Evolutionary conservation across 2,113 vertebrate genomes (phyloP), one percentile per base, ranked within the genome.

Genomic region (Tichodroma muraria): DNA sequence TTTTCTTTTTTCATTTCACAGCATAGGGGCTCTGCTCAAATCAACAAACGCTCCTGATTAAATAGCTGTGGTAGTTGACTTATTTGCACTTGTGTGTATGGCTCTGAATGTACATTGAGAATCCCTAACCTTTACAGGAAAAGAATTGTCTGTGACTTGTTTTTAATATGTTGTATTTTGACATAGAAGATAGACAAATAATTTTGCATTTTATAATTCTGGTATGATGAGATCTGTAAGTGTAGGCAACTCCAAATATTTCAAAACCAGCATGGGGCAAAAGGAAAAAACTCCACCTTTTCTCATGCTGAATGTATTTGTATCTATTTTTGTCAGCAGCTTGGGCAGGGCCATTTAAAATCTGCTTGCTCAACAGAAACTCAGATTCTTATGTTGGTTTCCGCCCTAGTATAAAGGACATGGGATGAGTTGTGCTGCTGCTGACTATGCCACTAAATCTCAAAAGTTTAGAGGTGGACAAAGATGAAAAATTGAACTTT

Each of bases 1-100:
- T 99, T 98, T 98, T 98, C 98, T 98, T 98, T 98, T 99, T 99
- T 99, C 97, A 98, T 98, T 98, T 98, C 98, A 98, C 98, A 98
- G 98, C 98, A 98, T 98, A 98, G 98, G 97, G 98, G 96, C 97
- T 98, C 97, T 96, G 97, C 98, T 98, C 98, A 98, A 98, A 98
- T 98, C 98, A 98, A 98, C 98, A 98, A 98, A 98, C 95, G 96
- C 96, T 97, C 96, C 97, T 98, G 98, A 98, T 98, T 98, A 98
- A 98, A 98, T 98, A 98, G 98, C 97, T 93, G 96, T 96, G 97
- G 97, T 97, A 94, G 98, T 97, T 97, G 96, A 97, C 97, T 98
- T 97, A 98, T 97, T 97, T 97, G 96, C 97, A 97, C 97, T 94
- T 96, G 75, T 81, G 96, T 94, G 96, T 95, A 82, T 98, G 97